Conservation (phyloP, 2,888 invertebrate species). For the Erebia aethiops region DNA sequence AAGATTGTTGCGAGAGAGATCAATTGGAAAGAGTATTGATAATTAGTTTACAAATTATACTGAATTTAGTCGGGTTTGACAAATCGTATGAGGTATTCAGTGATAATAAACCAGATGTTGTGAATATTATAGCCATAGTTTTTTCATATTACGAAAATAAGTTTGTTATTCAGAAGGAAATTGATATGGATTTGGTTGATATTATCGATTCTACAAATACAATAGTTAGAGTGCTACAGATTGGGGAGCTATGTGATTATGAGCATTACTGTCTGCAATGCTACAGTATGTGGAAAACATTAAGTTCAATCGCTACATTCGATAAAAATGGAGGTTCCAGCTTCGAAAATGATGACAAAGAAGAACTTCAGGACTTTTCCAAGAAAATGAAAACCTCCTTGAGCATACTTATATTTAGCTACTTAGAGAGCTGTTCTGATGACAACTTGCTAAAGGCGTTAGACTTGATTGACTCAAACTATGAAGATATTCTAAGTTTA, state of each 20-base stretch:
- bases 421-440: conserved; percentile 62
- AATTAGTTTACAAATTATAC: conserved; percentile 64
- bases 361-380: conserved; percentile 56
- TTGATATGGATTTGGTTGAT: conserved; percentile 67
- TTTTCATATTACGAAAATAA: conserved; percentile 67
- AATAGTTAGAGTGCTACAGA: conserved; percentile 55
- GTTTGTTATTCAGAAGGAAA: conserved; percentile 61
- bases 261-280: conserved; percentile 61
- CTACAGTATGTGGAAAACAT: conserved; percentile 66
- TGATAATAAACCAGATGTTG: conserved; percentile 53
- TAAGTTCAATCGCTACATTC: conserved; percentile 51
- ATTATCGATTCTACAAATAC: conserved; percentile 64
- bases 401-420: conserved; percentile 58
- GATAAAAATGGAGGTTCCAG: conserved; percentile 54
- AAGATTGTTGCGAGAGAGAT: conserved; percentile 55
- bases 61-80: conserved; percentile 68
- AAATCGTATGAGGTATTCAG: conserved; percentile 58
- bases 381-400: conserved; percentile 59
- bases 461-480: conserved; percentile 57
- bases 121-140: conserved; percentile 59
- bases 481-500: conserved; percentile 57
- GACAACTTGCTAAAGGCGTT: conserved; percentile 55
- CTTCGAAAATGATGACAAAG: conserved; percentile 60
- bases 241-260: conserved; percentile 52
- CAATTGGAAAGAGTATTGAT: conserved; percentile 66